phyloP scores from a whole-genome alignment of 2,797 vertebrate species.

The Sus cebifrons region DNA sequence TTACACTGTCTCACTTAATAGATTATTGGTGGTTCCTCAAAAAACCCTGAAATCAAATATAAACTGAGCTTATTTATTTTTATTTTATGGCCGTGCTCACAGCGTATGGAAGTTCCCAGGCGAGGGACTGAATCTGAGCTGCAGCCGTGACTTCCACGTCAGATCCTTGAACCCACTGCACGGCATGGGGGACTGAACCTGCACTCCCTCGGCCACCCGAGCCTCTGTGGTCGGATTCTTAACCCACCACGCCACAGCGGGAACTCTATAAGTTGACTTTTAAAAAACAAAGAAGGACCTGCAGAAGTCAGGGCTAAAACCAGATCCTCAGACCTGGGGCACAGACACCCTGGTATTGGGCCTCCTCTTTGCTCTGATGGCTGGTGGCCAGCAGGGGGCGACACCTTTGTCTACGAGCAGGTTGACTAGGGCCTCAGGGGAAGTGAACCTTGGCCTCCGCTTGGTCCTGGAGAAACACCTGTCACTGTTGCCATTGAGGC shows the following conservation, averaged over 20 bases:
- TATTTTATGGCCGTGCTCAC: too few species aligned
- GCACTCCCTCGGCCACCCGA: too few species aligned
- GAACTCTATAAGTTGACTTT: background rate
- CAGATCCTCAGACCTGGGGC: too few species aligned
- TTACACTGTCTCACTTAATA: background rate
- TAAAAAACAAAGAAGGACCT: rapidly evolving
- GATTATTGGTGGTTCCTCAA: background rate
- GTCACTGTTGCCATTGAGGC: rapidly evolving
- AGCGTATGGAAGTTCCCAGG: too few species aligned
- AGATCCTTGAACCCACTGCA: too few species aligned
- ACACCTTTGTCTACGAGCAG: background rate
- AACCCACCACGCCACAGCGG: too few species aligned
- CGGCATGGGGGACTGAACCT: too few species aligned
- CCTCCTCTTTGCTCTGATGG: background rate
- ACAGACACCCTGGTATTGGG: rapidly evolving
- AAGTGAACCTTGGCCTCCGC: rapidly evolving
- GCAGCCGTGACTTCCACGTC: too few species aligned
- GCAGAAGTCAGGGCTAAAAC: too few species aligned
- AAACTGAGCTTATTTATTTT: background rate
- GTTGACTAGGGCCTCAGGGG: rapidly evolving
- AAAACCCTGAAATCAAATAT: background rate
- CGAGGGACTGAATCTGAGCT: too few species aligned
- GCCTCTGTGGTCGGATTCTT: too few species aligned
- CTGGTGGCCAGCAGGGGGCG: background rate
- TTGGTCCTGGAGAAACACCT: background rate